Evolutionary conservation across 2,113 vertebrate genomes (phyloP).

Genomic region (Strix aluco): DNA sequence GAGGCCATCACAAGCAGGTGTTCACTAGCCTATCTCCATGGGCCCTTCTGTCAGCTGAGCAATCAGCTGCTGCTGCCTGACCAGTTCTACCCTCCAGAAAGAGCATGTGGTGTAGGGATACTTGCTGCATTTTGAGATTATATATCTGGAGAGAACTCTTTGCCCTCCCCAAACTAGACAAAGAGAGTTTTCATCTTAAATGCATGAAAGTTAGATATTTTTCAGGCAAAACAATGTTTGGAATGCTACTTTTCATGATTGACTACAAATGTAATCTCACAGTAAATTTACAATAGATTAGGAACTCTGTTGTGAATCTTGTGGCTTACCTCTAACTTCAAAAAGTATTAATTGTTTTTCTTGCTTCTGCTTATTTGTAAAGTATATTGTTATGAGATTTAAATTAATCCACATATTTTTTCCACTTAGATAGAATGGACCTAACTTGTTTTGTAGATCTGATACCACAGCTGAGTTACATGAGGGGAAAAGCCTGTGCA

Average conservation of each 20-base stretch:
- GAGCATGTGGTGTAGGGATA: accelerated
- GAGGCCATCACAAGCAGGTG: neutral
- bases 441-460: neutral
- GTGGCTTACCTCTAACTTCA: neutral
- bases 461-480: neutral
- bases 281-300: neutral
- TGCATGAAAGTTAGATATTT: neutral
- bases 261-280: neutral
- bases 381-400: neutral
- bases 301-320: neutral
- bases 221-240: neutral
- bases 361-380: neutral
- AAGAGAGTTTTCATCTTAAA: neutral
- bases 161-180: neutral
- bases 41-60: neutral
- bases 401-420: neutral
- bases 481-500: neutral
- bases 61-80: neutral
- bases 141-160: neutral
- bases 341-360: neutral
- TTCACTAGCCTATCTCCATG: neutral
- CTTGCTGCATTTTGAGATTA: neutral
- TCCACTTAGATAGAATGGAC: neutral
- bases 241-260: neutral
- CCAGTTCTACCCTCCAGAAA: neutral